Base-by-base conservation (phyloP, 2,888 invertebrate genomes). In the Volucella bombylans region DNA sequence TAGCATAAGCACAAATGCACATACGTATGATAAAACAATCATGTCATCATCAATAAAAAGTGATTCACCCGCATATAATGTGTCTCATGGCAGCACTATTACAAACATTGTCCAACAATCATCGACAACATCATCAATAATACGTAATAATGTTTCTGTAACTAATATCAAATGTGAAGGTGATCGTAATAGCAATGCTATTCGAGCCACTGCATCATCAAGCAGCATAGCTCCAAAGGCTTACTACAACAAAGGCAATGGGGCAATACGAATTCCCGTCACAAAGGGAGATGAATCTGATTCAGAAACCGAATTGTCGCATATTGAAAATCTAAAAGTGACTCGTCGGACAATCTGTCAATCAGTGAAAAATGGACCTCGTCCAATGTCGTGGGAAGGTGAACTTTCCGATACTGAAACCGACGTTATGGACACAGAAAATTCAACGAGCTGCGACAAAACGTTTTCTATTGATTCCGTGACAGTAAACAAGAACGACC, bases 321-420 rank as follows among this genome's bases (percentile, higher is more conserved):
- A 90, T 78, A 92, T 92, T 82, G 92, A 92, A 87, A 91, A 90
- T 86, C 88, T 91, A 4, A 91, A 91, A 79, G 94, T 94, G n/a
- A 94, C 93, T 83, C 89, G 94, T 73, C 91, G 94, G 45, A 87
- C 87, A 8, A 93, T 92, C 87, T 92, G 92, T 87, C 80, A 80
- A 55, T 41, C 79, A 61, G 87, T 79, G 65, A 91, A 91, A 80
- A 91, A 90, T 81, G 93, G 93, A 57, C 94, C 94, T 9, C 92
- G 97, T 67, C 97, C 97, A 61, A 98, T 98, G 97, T 97, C 97
- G 8, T 97, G 97, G 97, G 97, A 97, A 91, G 97, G 97, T 9
- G 97, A 97, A 91, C 93, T 97, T 11, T 97, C 97, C 1, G 97
- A 97, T 90, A 94, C 95, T n/a, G 90, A 89, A 61, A 87, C 89